Percentiles rank a stretch among this genome's conserved stretches.
Conservation (phyloP, 2,797 vertebrate species). For the Lutjanus argentimaculatus region DNA sequence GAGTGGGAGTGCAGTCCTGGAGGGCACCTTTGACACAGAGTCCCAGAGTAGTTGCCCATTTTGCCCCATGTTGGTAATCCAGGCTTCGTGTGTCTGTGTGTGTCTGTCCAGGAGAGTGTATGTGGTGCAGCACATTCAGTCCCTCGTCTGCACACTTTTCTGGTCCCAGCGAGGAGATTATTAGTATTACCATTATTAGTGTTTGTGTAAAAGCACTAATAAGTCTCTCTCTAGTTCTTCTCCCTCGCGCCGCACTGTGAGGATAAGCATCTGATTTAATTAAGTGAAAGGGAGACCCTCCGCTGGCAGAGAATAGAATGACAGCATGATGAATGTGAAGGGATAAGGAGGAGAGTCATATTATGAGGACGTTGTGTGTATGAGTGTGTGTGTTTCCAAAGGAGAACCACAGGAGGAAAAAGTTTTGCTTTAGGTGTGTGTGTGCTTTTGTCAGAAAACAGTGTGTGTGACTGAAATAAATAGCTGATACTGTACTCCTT, state of each 20-base stretch:
- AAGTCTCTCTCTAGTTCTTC: constrained; percentile 4
- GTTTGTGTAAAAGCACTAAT: constrained; percentile 36
- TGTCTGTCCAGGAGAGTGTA: not conserved
- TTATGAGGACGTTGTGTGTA: constrained; percentile 40
- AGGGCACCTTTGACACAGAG: not conserved
- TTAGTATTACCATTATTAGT: constrained; percentile 31
- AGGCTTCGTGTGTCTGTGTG: not conserved
- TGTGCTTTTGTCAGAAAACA: constrained; percentile 1
- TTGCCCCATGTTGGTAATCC: not conserved
- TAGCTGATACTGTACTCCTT: not conserved
- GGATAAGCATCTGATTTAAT: constrained; percentile 68
- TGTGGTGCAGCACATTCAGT: not conserved
- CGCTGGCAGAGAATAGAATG: constrained; percentile 52
- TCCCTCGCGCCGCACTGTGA: not conserved
- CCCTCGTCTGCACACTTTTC: not conserved
- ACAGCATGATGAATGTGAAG: constrained; percentile 61
- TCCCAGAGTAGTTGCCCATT: not conserved
- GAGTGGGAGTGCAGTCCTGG: not conserved
- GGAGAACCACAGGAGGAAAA: constrained; percentile 12
- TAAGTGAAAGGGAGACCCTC: constrained; percentile 64
- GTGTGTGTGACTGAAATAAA: not conserved
- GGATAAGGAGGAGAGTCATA: constrained; percentile 45
- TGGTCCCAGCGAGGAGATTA: constrained; percentile 6
- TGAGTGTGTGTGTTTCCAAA: constrained; percentile 11
- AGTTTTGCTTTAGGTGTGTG: not conserved